Evolutionary conservation across 2,113 vertebrate genomes (phyloP).

Genomic region (Edolisoma coerulescens): DNA sequence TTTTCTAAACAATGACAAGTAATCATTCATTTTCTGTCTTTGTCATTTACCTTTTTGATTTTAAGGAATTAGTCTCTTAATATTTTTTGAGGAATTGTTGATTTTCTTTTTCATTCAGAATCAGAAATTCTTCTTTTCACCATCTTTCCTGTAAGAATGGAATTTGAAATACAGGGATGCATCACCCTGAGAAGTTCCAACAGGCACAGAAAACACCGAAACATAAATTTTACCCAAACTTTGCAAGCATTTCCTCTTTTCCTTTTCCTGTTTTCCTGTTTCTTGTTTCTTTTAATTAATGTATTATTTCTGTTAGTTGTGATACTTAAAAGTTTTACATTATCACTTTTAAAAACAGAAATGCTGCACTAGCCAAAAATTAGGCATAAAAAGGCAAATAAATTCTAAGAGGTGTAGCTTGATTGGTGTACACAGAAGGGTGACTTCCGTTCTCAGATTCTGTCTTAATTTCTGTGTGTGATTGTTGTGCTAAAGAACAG

Average conservation of each 20-base stretch:
- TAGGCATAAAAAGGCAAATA: not conserved
- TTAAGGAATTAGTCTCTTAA: constrained; percentile 23
- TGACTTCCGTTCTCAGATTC: not conserved
- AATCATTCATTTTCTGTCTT: constrained; percentile 54
- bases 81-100: constrained; percentile 1
- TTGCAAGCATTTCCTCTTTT: not conserved
- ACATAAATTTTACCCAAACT: not conserved
- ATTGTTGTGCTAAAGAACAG: not conserved
- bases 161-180: not conserved
- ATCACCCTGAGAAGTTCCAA: not conserved
- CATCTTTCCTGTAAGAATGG: not conserved
- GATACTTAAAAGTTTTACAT: not conserved
- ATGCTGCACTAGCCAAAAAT: not conserved
- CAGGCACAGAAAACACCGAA: not conserved
- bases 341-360: not conserved
- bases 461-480: not conserved
- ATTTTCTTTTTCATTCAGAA: not conserved
- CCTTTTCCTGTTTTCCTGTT: not conserved
- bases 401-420: not conserved
- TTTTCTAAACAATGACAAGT: constrained; percentile 58
- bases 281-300: not conserved
- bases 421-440: not conserved
- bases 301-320: not conserved
- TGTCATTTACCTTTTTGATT: constrained; percentile 15
- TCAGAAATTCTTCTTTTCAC: not conserved